Conservation (phyloP, 2,888 invertebrate genomes). For the Rosalia funebris region DNA sequence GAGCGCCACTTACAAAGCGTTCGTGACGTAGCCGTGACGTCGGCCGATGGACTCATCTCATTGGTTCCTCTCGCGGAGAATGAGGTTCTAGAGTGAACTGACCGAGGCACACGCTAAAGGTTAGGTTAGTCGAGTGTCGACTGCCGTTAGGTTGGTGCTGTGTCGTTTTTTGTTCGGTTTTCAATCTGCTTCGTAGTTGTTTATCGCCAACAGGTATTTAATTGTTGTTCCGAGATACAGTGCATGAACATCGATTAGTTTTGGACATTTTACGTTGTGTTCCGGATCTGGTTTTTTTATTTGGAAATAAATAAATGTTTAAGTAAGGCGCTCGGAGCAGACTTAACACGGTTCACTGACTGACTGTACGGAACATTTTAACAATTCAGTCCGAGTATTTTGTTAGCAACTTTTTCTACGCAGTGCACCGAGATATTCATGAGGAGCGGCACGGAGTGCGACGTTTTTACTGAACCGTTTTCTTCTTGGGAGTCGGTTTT, state of each 20-base stretch:
- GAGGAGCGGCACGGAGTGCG: constrained; percentile 1
- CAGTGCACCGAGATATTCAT: constrained; percentile 14
- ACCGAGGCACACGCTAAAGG: constrained; percentile 56
- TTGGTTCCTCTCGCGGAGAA: constrained; percentile 51
- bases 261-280: constrained; percentile 11
- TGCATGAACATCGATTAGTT: constrained; percentile 14
- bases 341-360: constrained; percentile 34
- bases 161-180: constrained; percentile 32
- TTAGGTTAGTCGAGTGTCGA: constrained; percentile 59
- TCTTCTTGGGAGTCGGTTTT: constrained; percentile 20
- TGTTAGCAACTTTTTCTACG: constrained; percentile 22
- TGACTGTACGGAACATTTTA: constrained; percentile 38
- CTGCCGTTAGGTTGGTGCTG: constrained; percentile 32
- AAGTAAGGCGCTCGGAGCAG: constrained; percentile 21
- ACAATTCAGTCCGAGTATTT: constrained; percentile 30
- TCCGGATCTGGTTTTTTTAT: constrained; percentile 16
- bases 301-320: background rate
- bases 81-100: constrained; percentile 58
- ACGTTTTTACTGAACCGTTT: constrained; percentile 13
- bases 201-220: constrained; percentile 21
- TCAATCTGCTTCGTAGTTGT: constrained; percentile 33
- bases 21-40: constrained; percentile 55
- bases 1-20: constrained; percentile 47
- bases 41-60: constrained; percentile 40
- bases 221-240: constrained; percentile 24